These are phyloP conservation scores for Malurus alboscapulatus DNA, from an alignment of 2,113 vertebrate species.

Conservation along the genomic window DNA sequence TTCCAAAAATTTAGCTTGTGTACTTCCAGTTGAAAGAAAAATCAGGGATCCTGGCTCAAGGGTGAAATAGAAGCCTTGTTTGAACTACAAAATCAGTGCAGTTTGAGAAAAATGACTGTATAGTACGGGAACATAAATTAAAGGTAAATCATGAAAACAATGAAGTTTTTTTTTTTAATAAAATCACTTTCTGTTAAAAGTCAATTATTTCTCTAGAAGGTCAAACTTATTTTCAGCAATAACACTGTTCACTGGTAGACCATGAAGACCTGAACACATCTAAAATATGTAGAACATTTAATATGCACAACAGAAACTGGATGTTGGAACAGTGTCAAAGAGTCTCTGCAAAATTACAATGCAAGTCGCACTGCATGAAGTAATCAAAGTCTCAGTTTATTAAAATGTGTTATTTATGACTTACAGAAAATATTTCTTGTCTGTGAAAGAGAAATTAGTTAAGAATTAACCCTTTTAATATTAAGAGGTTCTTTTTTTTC, in stretches of 20 bases:
- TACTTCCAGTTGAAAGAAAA: constrained; percentile 63
- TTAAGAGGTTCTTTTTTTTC: neutral
- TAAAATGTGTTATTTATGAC: constrained; percentile 75
- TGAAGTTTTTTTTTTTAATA: neutral
- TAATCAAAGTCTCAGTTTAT: constrained; percentile 68
- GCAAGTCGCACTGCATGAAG: constrained; percentile 63
- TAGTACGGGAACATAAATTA: constrained; percentile 44
- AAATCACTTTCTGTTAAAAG: constrained; percentile 55
- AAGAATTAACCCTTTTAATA: constrained; percentile 68
- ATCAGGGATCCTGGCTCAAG: neutral
- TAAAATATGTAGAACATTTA: constrained; percentile 60
- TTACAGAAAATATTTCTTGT: constrained; percentile 68
- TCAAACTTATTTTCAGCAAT: constrained; percentile 56
- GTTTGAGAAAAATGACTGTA: neutral
- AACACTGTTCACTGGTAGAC: constrained; percentile 68
- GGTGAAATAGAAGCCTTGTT: constrained; percentile 46
- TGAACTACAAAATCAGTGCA: constrained; percentile 23
- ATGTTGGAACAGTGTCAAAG: constrained; percentile 65
- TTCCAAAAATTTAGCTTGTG: constrained; percentile 47
- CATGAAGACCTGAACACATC: constrained; percentile 64
- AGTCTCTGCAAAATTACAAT: constrained; percentile 61
- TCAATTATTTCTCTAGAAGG: constrained; percentile 57
- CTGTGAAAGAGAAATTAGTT: constrained; percentile 60
- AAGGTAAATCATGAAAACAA: constrained; percentile 63
- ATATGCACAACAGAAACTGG: constrained; percentile 52